Evolutionary conservation across 2,888 invertebrate genomes (phyloP).

Genomic region (Eupithecia pulchellata): DNA sequence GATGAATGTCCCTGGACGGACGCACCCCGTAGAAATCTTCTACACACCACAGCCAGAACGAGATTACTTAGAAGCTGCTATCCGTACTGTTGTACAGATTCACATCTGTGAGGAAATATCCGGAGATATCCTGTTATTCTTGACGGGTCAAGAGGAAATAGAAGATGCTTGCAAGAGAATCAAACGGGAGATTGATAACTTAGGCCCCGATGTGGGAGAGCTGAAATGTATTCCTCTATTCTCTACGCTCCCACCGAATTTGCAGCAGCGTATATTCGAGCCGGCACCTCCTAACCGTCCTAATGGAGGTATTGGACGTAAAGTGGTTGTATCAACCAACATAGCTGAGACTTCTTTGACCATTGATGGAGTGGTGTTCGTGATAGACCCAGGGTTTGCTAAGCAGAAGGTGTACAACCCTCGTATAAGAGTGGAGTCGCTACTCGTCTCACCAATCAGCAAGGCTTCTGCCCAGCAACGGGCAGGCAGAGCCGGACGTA

Average conservation of each 20-base stretch:
- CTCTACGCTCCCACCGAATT: slow-evolving; percentile 98
- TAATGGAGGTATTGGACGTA: slow-evolving; percentile 95
- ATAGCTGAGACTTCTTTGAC: slow-evolving; percentile 99
- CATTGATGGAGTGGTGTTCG: slow-evolving; percentile 99
- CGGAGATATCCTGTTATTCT: slow-evolving; percentile 96
- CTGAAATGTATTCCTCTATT: slow-evolving; percentile 99
- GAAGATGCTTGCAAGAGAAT: slow-evolving; percentile 99
- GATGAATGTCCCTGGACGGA: slow-evolving; percentile 96
- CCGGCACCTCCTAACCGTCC: slow-evolving; percentile 96
- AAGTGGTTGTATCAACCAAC: slow-evolving; percentile 98
- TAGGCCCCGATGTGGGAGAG: slow-evolving; percentile 98
- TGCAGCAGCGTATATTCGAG: slow-evolving; percentile 99
- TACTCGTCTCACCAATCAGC: slow-evolving; percentile 98
- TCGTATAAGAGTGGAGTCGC: slow-evolving; percentile 95
- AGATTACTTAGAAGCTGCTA: slow-evolving; percentile 99
- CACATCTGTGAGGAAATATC: slow-evolving; percentile 97
- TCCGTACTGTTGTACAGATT: slow-evolving; percentile 97
- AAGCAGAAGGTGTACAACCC: slow-evolving; percentile 98
- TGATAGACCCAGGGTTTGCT: slow-evolving; percentile 99
- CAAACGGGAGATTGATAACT: slow-evolving; percentile 96
- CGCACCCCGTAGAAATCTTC: slow-evolving; percentile 90
- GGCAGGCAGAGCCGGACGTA: slow-evolving; percentile 98
- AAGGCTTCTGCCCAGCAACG: slow-evolving; percentile 99
- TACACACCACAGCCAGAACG: slow-evolving; percentile 99
- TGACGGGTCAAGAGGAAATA: slow-evolving; percentile 95